Base-by-base conservation (phyloP, 2,797 vertebrate genomes). In the Tangara arthus region DNA sequence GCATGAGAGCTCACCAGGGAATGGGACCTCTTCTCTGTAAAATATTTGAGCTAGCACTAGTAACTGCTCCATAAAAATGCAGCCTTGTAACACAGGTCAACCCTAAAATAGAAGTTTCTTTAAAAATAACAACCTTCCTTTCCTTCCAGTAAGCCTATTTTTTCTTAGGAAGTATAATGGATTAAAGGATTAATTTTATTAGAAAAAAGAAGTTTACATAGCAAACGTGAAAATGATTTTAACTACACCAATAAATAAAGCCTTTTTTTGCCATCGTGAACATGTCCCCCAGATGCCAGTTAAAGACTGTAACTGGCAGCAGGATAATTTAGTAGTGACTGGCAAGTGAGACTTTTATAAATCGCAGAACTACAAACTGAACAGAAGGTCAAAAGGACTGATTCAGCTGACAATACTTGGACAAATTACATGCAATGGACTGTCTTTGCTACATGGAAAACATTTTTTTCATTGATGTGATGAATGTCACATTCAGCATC, bases 21-120 rank as follows among this genome's bases (percentile, higher is more conserved):
- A 49, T 42, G 30, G 73, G 18, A 50, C 50, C 32, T 71, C 61
- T 88, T 50, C 55, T 47, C 79, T 21, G 53, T 32, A 46, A 64
- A 91, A 46, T 65, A 83, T 63, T 15, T 63, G 73, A 91, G 65
- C 60, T 17, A 12, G 41, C 21, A 12, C 28, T 70, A 77, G 47
- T 46, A 73, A 82, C 64, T 73, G 64, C 14, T 53, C 60, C 35
- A 86, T 59, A 83, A 76, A 91, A 93, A 92, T 5, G 13, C n/a
- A 89, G 60, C 52, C 78, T 89, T 2, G 0, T 27, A 92, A 83
- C 32, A 83, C 6, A 79, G 66, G 59, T 44, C 77, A 79, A 59
- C 4, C 7, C 69, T 69, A 78, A 90, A 90, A 32, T 2, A 86
- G 44, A 89, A 69, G 21, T 61, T 81, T 71, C 27, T 71, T 89